phyloP scores from a whole-genome alignment of 2,888 invertebrate species.

The Taphrorychus bicolor region DNA sequence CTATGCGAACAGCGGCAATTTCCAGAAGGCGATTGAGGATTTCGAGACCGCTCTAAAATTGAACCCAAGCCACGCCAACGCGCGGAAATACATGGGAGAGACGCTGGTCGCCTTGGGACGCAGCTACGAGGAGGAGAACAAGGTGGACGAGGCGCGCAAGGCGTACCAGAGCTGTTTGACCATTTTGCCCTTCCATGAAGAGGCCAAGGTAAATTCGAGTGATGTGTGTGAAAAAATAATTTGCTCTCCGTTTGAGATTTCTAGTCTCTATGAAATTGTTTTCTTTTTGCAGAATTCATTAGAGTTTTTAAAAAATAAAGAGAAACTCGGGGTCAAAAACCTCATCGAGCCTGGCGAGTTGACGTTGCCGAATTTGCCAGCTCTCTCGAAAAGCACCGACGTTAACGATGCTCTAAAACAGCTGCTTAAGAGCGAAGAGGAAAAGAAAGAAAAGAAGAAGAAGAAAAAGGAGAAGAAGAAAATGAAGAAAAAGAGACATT shows the following conservation, averaged over 20 bases:
- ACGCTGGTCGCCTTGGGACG: slow-evolving; percentile 89
- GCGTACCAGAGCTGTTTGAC: slow-evolving; percentile 84
- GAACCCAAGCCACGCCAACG: slow-evolving; percentile 91
- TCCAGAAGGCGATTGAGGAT: slow-evolving; percentile 92
- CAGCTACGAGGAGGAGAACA: slow-evolving; percentile 87
- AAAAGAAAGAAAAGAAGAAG: slow-evolving; percentile 69
- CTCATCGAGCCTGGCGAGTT: slow-evolving; percentile 71
- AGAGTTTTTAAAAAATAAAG: slow-evolving; percentile 79
- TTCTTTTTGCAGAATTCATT: slow-evolving; percentile 69
- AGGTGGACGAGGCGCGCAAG: slow-evolving; percentile 83
- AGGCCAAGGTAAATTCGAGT: slow-evolving; percentile 71
- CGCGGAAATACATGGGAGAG: slow-evolving; percentile 92
- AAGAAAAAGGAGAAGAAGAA: slow-evolving; percentile 71
- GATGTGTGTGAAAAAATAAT: no score
- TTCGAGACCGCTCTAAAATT: slow-evolving; percentile 90
- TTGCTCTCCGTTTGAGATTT: no score
- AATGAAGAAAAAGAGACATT: slow-evolving; percentile 68
- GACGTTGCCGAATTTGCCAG: slow-evolving; percentile 66
- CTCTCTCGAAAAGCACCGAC: slow-evolving; percentile 61
- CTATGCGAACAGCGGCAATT: slow-evolving; percentile 93
- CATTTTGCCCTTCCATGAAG: slow-evolving; percentile 86
- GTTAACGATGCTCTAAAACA: slow-evolving; percentile 72
- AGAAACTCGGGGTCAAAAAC: slow-evolving; percentile 62
- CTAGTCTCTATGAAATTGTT: neutral
- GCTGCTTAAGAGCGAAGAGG: slow-evolving; percentile 64